A percentile compares a stretch with the other conserved stretches of the same genome.
These are phyloP conservation scores for Catostomus latipinnis DNA, from an alignment of 2,797 vertebrate species.

Conservation along the genomic window DNA sequence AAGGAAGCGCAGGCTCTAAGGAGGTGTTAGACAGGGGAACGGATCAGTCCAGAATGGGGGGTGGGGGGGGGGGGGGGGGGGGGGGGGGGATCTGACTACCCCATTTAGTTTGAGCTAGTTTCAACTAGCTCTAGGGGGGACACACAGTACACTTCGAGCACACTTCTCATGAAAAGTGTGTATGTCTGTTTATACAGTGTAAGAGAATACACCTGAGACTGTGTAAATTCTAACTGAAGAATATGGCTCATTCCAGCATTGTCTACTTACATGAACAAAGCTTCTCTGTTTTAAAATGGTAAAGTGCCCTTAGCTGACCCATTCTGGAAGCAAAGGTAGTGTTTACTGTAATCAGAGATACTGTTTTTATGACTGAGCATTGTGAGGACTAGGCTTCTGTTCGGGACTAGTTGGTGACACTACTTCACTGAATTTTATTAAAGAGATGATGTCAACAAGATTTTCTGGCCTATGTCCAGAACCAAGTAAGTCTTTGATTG, in stretches of 20 bases:
- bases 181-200: conserved; percentile 13
- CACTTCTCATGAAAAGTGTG: conserved; percentile 40
- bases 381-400: conserved; percentile 46
- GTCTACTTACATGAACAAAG: conserved; percentile 41
- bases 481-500: conserved; percentile 7
- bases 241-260: conserved; percentile 32
- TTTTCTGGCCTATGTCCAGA: conserved; percentile 16
- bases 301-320: conserved; percentile 43
- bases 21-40: conserved; percentile 86
- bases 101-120: conserved; percentile 81
- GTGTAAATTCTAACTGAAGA: conserved; percentile 29
- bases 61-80: conserved; percentile 70
- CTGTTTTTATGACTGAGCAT: conserved; percentile 41
- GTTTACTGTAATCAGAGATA: conserved; percentile 52
- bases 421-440: conserved; percentile 35
- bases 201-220: conserved; percentile 45
- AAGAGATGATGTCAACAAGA: conserved; percentile 36
- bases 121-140: conserved; percentile 71
- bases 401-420: conserved; percentile 33
- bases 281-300: conserved; percentile 45
- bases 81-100: conserved; percentile 67
- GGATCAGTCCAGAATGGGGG: conserved; percentile 78
- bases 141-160: conserved; percentile 44
- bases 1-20: conserved; percentile 81
- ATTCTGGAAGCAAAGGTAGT: conserved; percentile 36